These are phyloP conservation scores for Iphiclides podalirius DNA, from an alignment of 2,888 invertebrate genomes.

Conservation along the genomic window DNA sequence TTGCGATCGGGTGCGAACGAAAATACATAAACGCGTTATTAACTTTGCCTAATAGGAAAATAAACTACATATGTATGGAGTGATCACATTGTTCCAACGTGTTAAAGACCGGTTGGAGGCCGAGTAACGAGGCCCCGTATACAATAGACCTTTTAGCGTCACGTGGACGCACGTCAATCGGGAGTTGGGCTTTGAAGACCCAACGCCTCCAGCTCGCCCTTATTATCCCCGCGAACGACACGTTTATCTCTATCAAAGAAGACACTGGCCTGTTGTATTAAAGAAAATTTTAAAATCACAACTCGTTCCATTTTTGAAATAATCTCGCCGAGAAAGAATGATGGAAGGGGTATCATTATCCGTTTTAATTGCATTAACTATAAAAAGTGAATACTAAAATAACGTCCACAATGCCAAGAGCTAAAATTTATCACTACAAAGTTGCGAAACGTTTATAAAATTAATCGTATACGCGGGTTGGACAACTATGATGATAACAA, in stretches of 20 bases:
- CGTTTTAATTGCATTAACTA: too few relatives aligned
- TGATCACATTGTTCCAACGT: slow-evolving; percentile 73
- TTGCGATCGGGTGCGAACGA: too few relatives aligned
- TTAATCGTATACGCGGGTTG: slow-evolving; percentile 59
- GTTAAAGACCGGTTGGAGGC: slow-evolving; percentile 75
- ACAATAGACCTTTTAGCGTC: slow-evolving; percentile 81
- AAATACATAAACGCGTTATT: neutral
- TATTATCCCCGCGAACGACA: slow-evolving; percentile 45
- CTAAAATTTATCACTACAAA: slow-evolving; percentile 28
- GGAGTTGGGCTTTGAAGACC: slow-evolving; percentile 41
- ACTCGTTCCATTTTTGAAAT: neutral
- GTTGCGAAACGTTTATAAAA: slow-evolving; percentile 48
- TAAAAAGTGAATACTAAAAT: slow-evolving; percentile 28
- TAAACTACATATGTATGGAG: slow-evolving; percentile 67
- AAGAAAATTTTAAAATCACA: slow-evolving; percentile 19
- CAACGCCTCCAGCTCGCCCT: slow-evolving; percentile 50
- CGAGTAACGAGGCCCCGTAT: slow-evolving; percentile 75
- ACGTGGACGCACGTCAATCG: slow-evolving; percentile 73
- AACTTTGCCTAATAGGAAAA: slow-evolving; percentile 35
- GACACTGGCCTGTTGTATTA: neutral
- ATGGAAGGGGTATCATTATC: too few relatives aligned
- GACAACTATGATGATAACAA: slow-evolving; percentile 74
- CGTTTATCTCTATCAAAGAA: slow-evolving; percentile 10
- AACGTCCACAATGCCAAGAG: neutral
- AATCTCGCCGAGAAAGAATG: too few relatives aligned